phyloP scores from a whole-genome alignment of 2,797 vertebrate species.

The Diceros bicornis region DNA sequence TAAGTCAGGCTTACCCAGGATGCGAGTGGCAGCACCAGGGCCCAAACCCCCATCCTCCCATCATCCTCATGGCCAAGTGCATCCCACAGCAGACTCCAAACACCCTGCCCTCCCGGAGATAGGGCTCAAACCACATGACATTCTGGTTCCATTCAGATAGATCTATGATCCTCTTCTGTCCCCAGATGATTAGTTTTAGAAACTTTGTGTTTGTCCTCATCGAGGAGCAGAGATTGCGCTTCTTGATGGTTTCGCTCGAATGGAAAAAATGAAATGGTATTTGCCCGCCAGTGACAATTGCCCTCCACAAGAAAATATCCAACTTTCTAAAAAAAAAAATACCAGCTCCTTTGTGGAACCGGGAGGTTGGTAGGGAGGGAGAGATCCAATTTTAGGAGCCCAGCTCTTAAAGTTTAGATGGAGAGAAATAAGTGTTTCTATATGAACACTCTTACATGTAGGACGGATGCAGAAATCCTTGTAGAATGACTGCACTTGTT shows the following conservation, averaged over 20 bases:
- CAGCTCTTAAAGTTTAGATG: neutral
- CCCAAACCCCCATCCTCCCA: neutral
- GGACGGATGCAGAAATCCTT: neutral
- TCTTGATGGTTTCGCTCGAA: neutral
- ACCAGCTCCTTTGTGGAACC: neutral
- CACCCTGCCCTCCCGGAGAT: neutral
- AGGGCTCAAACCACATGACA: neutral
- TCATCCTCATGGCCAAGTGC: neutral
- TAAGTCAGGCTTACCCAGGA: neutral
- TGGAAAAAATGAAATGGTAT: neutral
- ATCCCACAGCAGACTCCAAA: neutral
- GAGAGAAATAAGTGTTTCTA: neutral
- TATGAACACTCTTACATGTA: neutral
- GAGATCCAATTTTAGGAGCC: neutral
- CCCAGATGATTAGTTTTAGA: neutral
- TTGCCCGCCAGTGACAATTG: neutral
- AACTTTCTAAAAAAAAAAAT: neutral
- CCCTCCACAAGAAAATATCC: neutral
- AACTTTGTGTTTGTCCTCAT: neutral
- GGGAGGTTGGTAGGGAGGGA: neutral
- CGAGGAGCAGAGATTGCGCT: neutral
- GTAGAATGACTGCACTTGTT: neutral
- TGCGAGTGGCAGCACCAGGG: neutral
- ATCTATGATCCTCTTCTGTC: neutral
- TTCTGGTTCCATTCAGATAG: neutral